A percentile compares a stretch with the other conserved stretches of the same genome.
These are phyloP conservation scores for Drosophila chauvacae DNA, from an alignment of 1,140 invertebrate species.

Conservation along the genomic window DNA sequence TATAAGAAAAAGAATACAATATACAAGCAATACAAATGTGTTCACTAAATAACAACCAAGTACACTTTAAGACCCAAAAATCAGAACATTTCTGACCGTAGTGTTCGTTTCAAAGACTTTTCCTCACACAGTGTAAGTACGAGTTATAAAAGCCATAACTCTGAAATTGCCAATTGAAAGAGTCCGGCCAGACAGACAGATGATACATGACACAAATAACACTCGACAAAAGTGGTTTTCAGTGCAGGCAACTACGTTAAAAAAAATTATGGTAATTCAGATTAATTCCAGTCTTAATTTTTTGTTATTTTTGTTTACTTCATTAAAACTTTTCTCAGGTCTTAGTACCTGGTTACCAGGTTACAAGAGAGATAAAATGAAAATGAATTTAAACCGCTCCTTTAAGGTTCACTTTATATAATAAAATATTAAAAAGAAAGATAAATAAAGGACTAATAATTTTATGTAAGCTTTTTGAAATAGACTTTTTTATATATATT, in stretches of 20 bases:
- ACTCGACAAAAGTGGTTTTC: not conserved
- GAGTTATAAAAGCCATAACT: conserved; percentile 39
- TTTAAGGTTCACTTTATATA: too few relatives aligned
- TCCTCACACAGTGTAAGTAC: conserved; percentile 71
- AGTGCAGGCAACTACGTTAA: not conserved
- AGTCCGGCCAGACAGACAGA: conserved; percentile 22
- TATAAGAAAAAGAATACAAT: conserved; percentile 17
- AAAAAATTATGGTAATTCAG: not conserved
- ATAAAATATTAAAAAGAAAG: too few relatives aligned
- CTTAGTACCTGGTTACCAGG: too few relatives aligned
- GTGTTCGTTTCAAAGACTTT: conserved; percentile 56
- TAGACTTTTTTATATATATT: not conserved
- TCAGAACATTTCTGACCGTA: conserved; percentile 34
- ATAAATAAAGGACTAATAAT: too few relatives aligned
- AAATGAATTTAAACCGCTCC: too few relatives aligned
- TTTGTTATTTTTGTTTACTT: not conserved
- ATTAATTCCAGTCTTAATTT: not conserved
- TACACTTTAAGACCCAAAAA: conserved; percentile 43
- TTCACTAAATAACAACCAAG: conserved; percentile 45
- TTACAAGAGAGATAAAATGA: not conserved
- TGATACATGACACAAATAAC: conserved; percentile 7
- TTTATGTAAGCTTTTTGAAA: not conserved
- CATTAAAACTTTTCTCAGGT: not conserved
- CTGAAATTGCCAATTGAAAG: conserved; percentile 28
- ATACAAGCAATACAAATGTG: conserved; percentile 35